phyloP scores from a whole-genome alignment of 2,113 vertebrate species.

The Platysteira castanea region DNA sequence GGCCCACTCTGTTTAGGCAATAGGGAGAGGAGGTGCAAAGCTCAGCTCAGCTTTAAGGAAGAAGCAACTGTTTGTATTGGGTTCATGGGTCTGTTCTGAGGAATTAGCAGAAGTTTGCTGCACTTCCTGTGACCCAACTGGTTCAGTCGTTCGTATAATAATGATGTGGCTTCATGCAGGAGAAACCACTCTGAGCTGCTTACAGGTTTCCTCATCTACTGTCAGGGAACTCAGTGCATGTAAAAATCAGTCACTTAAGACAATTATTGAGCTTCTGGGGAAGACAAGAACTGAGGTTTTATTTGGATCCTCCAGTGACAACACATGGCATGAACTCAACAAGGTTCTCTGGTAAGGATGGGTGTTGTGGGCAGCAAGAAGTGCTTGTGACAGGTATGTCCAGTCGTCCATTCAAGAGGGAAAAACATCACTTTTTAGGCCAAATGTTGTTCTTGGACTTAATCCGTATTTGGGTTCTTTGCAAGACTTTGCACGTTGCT shows the following conservation, averaged over 20 bases:
- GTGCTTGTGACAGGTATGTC: neutral
- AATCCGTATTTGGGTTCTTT: neutral
- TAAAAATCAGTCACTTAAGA: neutral
- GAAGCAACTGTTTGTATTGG: neutral
- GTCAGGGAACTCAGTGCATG: neutral
- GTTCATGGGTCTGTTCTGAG: neutral
- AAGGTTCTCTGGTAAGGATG: neutral
- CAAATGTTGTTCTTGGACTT: neutral
- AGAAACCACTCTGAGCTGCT: neutral
- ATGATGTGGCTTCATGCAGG: neutral
- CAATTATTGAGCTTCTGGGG: neutral
- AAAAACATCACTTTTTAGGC: neutral
- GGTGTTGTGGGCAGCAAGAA: neutral
- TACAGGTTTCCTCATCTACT: neutral
- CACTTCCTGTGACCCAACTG: fast-evolving
- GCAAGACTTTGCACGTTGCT: neutral
- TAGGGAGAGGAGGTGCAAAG: neutral
- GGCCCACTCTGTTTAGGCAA: neutral
- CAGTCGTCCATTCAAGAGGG: neutral
- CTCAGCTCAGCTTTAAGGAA: neutral
- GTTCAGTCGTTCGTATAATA: neutral
- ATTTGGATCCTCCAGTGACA: neutral
- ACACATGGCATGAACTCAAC: neutral
- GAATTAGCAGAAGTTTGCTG: neutral
- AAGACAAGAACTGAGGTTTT: neutral